Conservation (phyloP, 2,797 vertebrate genomes). For the Tauraco hartlaubi region DNA sequence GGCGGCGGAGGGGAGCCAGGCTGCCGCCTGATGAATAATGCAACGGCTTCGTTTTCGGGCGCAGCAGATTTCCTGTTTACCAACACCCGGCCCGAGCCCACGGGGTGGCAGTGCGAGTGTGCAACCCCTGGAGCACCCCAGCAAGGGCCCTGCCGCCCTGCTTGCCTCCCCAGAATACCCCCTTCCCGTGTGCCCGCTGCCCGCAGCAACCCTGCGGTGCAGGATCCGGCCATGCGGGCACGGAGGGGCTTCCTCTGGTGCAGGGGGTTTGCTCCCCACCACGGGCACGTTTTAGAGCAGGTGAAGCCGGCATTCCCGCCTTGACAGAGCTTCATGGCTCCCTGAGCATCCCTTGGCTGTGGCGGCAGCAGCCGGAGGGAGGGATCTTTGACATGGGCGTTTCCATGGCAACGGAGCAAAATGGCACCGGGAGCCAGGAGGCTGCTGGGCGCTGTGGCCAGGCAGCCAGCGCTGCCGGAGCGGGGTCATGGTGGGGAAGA, state of each 20-base stretch:
- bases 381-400: neutral
- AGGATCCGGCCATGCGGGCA: neutral
- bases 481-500: neutral
- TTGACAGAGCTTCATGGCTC: neutral
- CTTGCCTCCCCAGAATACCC: accelerated
- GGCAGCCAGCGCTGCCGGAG: neutral
- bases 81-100: neutral
- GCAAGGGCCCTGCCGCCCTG: accelerated
- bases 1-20: neutral
- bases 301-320: accelerated
- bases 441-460: neutral
- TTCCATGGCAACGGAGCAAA: slow-evolving; percentile 32
- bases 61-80: slow-evolving; percentile 2
- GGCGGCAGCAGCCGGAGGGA: neutral
- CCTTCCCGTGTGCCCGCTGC: neutral
- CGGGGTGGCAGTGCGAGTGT: neutral
- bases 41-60: neutral
- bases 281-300: accelerated
- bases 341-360: neutral
- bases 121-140: neutral
- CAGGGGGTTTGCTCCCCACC: neutral
- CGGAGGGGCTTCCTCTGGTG: neutral
- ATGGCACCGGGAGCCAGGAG: neutral
- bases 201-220: neutral
- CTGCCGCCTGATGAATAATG: slow-evolving; percentile 54